Base-by-base conservation (phyloP, 2,888 invertebrate species). In the Drosophila austrosaltans region DNA sequence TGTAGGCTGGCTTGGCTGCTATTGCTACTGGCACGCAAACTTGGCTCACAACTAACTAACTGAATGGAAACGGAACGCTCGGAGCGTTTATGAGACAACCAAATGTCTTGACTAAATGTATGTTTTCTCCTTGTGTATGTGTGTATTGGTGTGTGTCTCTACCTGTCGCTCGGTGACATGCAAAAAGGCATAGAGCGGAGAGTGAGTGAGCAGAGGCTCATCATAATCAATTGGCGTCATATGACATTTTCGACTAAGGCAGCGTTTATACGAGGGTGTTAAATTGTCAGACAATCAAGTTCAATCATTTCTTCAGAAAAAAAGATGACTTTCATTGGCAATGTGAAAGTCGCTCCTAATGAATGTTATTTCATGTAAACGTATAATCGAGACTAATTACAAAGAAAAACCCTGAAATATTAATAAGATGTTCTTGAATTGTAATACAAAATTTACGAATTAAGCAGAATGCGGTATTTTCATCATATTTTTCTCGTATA, bases 151-250 rank as follows among this genome's bases (percentile, higher is more conserved):
- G 36, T 60, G 22, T 70, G 63, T 76, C 70, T 76, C 78, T 87
- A 88, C 86, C 86, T 84, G 88, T 87, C 88, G 81, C 79, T 60
- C 68, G 67, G 65, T 78, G 82, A 85, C 83, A 85, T 86, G 87
- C 84, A 75, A 88, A 86, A 85, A 77, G 87, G 76, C 88, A 79
- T 81, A 73, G 68, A 40, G 70, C 75, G 40, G 16, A 40, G 16
- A 16, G 16, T 16, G 16, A 16, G 69, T 69, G 69, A 65, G 56
- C 28, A 66, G 54, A 59, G 67, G 57, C 79, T 81, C 82, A 72
- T 85, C 87, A 87, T 88, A 86, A 88, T 86, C 89, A 86, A 89
- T 87, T 87, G 87, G 85, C 85, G 87, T 89, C 82, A 79, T 82
- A 87, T 87, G 85, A 87, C 85, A 87, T 89, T 89, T 85, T 79